Evolutionary conservation across 1,140 invertebrate species (phyloP).

Genomic region (Drosophila equinoxialis): DNA sequence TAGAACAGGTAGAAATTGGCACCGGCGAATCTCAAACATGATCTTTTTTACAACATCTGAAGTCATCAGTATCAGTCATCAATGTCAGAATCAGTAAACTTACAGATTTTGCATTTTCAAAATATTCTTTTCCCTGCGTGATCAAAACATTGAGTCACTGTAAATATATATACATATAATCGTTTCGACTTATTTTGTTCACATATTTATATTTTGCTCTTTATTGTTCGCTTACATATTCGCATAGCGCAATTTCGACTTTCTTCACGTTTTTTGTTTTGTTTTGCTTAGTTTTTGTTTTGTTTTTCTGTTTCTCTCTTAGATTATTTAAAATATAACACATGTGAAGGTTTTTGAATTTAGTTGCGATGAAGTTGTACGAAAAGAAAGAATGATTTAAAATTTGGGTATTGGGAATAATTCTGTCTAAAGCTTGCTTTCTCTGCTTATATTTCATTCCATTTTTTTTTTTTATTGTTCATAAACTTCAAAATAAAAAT

Average conservation of each 20-base stretch:
- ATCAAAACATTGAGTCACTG: not conserved
- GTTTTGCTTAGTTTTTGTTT: constrained; percentile 1
- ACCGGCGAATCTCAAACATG: too few species aligned
- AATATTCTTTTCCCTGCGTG: too few species aligned
- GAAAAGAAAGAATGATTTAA: not conserved
- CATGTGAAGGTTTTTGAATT: not conserved
- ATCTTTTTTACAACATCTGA: too few species aligned
- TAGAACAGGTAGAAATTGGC: too few species aligned
- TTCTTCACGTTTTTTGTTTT: constrained; percentile 22
- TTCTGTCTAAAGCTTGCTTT: not conserved
- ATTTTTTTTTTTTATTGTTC: not conserved
- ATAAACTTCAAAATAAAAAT: constrained; percentile 4
- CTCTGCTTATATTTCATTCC: not conserved
- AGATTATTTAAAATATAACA: constrained; percentile 39
- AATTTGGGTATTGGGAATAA: not conserved
- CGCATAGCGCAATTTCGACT: constrained; percentile 12
- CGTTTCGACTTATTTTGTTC: constrained; percentile 17
- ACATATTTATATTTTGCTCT: constrained; percentile 46
- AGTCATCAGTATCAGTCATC: too few species aligned
- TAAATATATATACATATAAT: constrained; percentile 6
- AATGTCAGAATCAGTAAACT: too few species aligned
- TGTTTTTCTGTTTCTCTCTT: constrained; percentile 36
- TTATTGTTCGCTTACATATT: constrained; percentile 34
- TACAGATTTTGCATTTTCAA: too few species aligned
- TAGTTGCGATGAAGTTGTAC: constrained; percentile 12